These are phyloP conservation scores for human (Homo sapiens) DNA, from an alignment of 2,113 vertebrate species.

Conservation along the genomic window DNA sequence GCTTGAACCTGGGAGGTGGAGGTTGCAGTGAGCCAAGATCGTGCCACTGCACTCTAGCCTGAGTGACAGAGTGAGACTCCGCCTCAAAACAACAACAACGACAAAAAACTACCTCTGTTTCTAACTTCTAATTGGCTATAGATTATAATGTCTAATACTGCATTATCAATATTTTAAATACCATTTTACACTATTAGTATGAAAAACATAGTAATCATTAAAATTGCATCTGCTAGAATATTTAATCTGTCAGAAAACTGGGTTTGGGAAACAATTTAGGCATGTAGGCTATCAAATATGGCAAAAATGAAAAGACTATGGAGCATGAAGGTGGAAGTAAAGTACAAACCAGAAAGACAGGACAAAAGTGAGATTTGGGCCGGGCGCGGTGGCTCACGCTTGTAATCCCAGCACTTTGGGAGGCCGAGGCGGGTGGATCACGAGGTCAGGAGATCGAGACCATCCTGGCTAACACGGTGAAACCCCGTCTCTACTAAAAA, in stretches of 20 bases:
- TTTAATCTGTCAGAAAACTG: constrained; percentile 16
- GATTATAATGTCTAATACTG: background rate
- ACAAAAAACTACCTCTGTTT: background rate
- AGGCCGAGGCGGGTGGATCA: no score
- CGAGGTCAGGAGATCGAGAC: no score
- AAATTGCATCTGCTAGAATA: background rate
- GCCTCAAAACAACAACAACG: no score
- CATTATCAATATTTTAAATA: background rate
- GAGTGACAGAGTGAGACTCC: no score
- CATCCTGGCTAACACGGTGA: no score
- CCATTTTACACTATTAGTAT: background rate
- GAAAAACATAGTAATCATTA: constrained; percentile 8
- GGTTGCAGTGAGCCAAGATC: no score
- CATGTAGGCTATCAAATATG: background rate
- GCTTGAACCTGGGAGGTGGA: no score
- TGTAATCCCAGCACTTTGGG: no score
- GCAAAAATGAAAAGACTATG: background rate
- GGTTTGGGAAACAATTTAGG: background rate
- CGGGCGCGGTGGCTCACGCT: no score
- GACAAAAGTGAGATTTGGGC: background rate
- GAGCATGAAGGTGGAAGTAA: background rate
- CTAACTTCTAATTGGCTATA: background rate
- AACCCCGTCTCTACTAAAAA: no score
- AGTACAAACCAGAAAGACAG: background rate
- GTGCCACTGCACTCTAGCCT: no score